Evolutionary conservation across 2,888 invertebrate species (phyloP).

Genomic region (Erannis defoliaria): DNA sequence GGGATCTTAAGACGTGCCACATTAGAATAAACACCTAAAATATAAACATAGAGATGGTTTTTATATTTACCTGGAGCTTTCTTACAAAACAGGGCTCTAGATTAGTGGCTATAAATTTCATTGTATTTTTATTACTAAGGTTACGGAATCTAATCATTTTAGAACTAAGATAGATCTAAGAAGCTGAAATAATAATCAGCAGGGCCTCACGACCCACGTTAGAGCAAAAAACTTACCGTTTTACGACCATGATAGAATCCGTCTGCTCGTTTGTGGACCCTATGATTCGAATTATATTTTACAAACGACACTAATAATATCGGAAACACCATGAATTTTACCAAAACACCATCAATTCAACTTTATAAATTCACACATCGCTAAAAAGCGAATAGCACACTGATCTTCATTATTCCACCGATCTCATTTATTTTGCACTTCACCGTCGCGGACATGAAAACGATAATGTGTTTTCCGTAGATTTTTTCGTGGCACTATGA

Average conservation of each 20-base stretch:
- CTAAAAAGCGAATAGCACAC: constrained; percentile 82
- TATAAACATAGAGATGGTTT: too few relatives aligned
- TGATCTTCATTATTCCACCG: constrained; percentile 75
- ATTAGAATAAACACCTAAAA: too few relatives aligned
- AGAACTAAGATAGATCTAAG: neutral
- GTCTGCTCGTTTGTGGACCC: constrained; percentile 86
- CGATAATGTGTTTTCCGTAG: constrained; percentile 23
- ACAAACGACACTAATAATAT: constrained; percentile 77
- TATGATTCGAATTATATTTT: constrained; percentile 83
- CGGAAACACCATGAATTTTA: constrained; percentile 84
- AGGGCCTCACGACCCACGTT: constrained; percentile 48
- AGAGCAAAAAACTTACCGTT: constrained; percentile 76
- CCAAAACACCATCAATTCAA: constrained; percentile 80
- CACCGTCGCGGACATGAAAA: constrained; percentile 74
- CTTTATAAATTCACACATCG: constrained; percentile 80
- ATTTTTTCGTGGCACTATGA: constrained; percentile 24
- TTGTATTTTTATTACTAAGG: neutral
- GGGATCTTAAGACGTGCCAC: too few relatives aligned
- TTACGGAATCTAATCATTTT: neutral
- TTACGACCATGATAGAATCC: constrained; percentile 87
- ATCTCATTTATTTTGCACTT: constrained; percentile 73
- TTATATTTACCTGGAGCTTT: neutral
- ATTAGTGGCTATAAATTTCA: neutral
- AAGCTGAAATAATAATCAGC: constrained; percentile 2
- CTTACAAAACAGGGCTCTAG: neutral